Base-by-base conservation (phyloP, 1,140 invertebrate species). In the Paramacrobiotus metropolitanus region DNA sequence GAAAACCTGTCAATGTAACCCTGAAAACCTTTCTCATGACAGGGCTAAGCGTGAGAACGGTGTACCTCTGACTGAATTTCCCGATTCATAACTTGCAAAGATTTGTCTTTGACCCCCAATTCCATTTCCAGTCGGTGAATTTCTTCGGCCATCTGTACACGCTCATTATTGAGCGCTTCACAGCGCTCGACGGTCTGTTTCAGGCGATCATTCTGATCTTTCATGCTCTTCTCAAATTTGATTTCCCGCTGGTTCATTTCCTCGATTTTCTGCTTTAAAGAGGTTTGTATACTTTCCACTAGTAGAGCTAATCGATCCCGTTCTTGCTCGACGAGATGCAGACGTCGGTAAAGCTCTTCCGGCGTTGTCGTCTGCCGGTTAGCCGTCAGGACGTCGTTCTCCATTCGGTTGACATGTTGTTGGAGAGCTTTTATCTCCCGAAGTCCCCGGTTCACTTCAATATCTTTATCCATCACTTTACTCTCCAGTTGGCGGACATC, bases 191-290 rank as follows among this genome's bases (percentile, higher is more conserved):
- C 24, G 4, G 48, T 55, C 28, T 55, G 15, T 28, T 55, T 55
- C 24, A 55, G 24, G 15, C 48, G 48, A 9, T 55, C 48, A 24
- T 55, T 55, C 48, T 55, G 48, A 28, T 15, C 48, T 28, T 55
- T 55, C 48, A 55, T 55, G 24, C 24, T 55, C 24, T 55, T 55
- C 48, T 55, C 48, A 24, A 55, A 55, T 24, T 55, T 55, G 4
- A 9, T 4, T 24, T 55, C 48, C 28, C 24, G 48, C 24, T 15
- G 15, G 24, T 24, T 24, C 48, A 55, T 55, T 24, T 55, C 15
- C 15, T 55, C 48, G 24, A 55, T 55, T 24, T 55, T 55, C 0
- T 55, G 48, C 48, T 24, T 15, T 24, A 55, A 24, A 15, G 48
- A 55, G 28, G 24, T 55, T 24, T 55, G 48, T 24, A 24, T 55